Evolutionary conservation across 2,797 vertebrate genomes (phyloP).

Genomic region (Pelobates cultripes): DNA sequence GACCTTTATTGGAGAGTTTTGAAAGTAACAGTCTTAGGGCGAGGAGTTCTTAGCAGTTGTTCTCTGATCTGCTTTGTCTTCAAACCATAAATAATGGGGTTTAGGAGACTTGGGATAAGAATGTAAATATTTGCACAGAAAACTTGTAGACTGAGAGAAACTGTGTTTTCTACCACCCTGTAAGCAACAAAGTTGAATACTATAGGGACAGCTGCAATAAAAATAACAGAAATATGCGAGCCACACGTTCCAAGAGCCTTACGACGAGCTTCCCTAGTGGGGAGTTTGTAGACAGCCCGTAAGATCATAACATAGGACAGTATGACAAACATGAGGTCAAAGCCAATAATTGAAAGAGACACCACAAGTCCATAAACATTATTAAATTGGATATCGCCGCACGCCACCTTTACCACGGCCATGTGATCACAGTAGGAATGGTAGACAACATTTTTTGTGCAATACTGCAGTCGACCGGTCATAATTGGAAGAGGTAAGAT

Average conservation of each 20-base stretch:
- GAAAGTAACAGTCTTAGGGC: too few relatives aligned
- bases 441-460: neutral
- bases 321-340: neutral
- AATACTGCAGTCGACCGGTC: neutral
- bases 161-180: neutral
- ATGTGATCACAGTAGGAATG: slow-evolving; percentile 80
- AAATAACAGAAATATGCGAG: neutral
- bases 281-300: neutral
- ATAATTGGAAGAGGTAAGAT: neutral
- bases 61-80: neutral
- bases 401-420: slow-evolving; percentile 77
- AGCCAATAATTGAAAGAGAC: too few relatives aligned
- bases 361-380: neutral
- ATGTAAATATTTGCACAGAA: neutral
- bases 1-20: too few relatives aligned
- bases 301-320: neutral
- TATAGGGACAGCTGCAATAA: neutral
- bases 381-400: neutral
- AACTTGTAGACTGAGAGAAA: neutral
- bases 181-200: neutral
- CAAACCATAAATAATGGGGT: neutral
- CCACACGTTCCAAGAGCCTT: neutral
- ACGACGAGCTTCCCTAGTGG: neutral
- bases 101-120: neutral
- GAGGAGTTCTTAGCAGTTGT: neutral